Base-by-base conservation (phyloP, 2,113 vertebrate genomes). In the Acrocephalus arundinaceus region DNA sequence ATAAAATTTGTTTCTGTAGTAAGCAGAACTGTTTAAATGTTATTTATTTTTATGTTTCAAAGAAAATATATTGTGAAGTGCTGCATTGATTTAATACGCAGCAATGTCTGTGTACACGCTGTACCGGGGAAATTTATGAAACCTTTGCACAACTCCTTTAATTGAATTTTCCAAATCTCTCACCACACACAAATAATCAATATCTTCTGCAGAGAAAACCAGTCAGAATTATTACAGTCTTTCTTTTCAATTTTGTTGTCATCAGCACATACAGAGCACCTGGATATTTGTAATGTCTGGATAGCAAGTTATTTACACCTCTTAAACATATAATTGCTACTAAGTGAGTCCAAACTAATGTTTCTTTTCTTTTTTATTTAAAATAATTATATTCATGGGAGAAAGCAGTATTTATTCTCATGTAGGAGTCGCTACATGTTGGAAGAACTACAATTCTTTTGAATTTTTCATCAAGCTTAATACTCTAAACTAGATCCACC, bases 101-200 rank as follows among this genome's bases (percentile, higher is more conserved):
- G 98, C 99, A 98, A 98, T 98, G 99, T 99, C 99, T 99, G 98
- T 98, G 98, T 98, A 98, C 97, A 98, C 96, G 98, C 98, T 97
- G 98, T 97, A 97, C 98, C 74, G 91, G 98, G 98, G 98, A 98
- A 98, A 99, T 99, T 99, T 99, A 99, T 99, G 99, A 99, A 99
- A 99, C 99, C 99, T 99, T 99, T 99, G 99, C 99, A 99, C 99
- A 99, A 99, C 98, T 99, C 98, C 98, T 99, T 99, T 99, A 99
- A 99, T 99, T 99, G 99, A 99, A 99, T 99, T 99, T 99, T 99
- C 99, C 99, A 99, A 99, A 99, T 99, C 99, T 99, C 99, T 99
- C 98, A 99, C 98, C 99, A 98, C 99, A 99, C 99, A 99, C 99
- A 99, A 99, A 99, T 99, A 99, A 99, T 99, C 99, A 99, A 99